phyloP scores from a whole-genome alignment of 1,140 invertebrate species.

The Drosophila pseudoananassae region DNA sequence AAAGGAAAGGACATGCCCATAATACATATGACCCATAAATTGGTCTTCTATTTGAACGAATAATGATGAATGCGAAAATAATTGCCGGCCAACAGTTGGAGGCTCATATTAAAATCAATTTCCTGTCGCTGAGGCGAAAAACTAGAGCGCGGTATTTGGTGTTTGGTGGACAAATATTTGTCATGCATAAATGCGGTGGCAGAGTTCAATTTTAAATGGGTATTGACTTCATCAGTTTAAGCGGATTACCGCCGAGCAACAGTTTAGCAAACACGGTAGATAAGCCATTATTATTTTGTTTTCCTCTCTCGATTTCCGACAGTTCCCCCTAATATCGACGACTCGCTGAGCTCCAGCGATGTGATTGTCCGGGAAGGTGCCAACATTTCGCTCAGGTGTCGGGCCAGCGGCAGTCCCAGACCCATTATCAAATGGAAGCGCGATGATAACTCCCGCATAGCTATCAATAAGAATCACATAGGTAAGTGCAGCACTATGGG shows the following conservation, averaged over 20 bases:
- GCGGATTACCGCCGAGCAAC: slow-evolving; percentile 42
- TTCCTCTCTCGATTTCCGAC: slow-evolving; percentile 70
- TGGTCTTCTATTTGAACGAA: slow-evolving; percentile 20
- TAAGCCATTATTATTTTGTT: slow-evolving; percentile 15
- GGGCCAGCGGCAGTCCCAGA: slow-evolving; percentile 94
- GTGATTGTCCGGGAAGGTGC: slow-evolving; percentile 96
- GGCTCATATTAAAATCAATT: slow-evolving; percentile 44
- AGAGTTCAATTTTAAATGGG: slow-evolving; percentile 45
- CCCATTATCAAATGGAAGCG: slow-evolving; percentile 96
- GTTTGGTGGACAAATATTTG: slow-evolving; percentile 31
- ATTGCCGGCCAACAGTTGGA: slow-evolving; percentile 14
- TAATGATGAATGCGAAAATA: slow-evolving; percentile 41
- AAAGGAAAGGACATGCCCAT: slow-evolving; percentile 1
- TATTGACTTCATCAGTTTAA: slow-evolving; percentile 46
- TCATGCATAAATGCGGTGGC: slow-evolving; percentile 30
- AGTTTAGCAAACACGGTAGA: slow-evolving; percentile 32
- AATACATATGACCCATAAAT: slow-evolving; percentile 12
- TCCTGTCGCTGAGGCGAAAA: slow-evolving; percentile 30
- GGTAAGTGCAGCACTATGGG: slow-evolving; percentile 85
- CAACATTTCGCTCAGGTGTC: slow-evolving; percentile 94
- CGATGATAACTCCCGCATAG: slow-evolving; percentile 93
- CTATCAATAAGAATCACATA: slow-evolving; percentile 92
- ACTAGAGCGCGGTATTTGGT: slow-evolving; percentile 6
- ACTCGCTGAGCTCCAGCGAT: slow-evolving; percentile 94
- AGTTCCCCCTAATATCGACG: slow-evolving; percentile 97